phyloP scores from a whole-genome alignment of 2,797 vertebrate species.

The Okamejei kenojei region DNA sequence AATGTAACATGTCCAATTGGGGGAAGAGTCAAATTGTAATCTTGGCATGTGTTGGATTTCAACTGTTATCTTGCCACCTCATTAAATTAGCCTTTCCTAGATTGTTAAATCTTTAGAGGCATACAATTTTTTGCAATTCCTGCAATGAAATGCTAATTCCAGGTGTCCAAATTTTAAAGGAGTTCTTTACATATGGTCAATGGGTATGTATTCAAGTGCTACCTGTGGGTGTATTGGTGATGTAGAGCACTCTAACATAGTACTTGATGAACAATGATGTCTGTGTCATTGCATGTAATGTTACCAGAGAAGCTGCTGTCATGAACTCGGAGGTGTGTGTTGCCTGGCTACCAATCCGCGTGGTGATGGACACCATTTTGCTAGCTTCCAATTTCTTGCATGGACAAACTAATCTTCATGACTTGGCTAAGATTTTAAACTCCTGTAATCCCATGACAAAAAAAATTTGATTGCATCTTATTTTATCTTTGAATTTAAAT shows the following conservation, averaged over 20 bases:
- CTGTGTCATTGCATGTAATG: neutral
- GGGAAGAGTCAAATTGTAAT: neutral
- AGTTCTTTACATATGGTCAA: neutral
- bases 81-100: neutral
- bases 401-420: neutral
- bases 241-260: neutral
- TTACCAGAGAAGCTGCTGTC: neutral
- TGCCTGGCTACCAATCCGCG: neutral
- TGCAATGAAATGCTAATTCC: conserved; percentile 17
- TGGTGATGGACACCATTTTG: neutral
- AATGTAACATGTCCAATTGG: neutral
- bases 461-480: neutral
- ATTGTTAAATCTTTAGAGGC: neutral
- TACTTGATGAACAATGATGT: neutral
- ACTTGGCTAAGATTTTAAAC: neutral
- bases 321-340: neutral
- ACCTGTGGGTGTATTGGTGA: conserved; percentile 1
- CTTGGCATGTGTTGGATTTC: neutral
- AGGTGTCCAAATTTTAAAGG: neutral
- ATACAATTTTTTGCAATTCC: neutral
- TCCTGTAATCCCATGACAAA: neutral
- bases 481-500: neutral
- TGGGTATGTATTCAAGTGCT: neutral
- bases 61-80: neutral
- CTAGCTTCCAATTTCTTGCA: neutral